Evolutionary conservation across 1,140 invertebrate genomes (phyloP).

Genomic region (Drosophila baimaii): DNA sequence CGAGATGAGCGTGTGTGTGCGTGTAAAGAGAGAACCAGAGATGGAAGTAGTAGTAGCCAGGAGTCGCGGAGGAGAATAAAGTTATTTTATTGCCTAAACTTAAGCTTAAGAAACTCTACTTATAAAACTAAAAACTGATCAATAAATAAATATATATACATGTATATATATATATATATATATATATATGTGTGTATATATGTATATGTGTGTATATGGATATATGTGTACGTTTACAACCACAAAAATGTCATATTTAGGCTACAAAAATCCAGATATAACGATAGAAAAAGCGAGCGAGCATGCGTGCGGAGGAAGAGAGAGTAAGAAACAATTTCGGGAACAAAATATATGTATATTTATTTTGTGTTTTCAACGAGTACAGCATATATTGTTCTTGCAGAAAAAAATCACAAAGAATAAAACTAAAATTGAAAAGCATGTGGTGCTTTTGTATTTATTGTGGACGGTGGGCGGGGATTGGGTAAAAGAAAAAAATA

Average conservation of each 20-base stretch:
- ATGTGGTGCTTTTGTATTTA: not conserved
- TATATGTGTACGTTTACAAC: constrained; percentile 62
- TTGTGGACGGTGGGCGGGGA: not conserved
- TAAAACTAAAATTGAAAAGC: constrained; percentile 50
- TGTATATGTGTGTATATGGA: constrained; percentile 40
- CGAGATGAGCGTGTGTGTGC: not conserved
- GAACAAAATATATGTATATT: constrained; percentile 79
- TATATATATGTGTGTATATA: constrained; percentile 27
- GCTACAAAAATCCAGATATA: constrained; percentile 69
- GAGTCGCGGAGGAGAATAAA: constrained; percentile 41
- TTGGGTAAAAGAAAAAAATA: too few relatives aligned
- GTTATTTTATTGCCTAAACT: constrained; percentile 71
- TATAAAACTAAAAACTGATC: constrained; percentile 54
- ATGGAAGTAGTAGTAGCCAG: constrained; percentile 12
- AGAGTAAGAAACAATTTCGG: constrained; percentile 70
- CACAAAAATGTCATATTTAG: constrained; percentile 74
- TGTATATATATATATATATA: too few relatives aligned
- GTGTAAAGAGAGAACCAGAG: constrained; percentile 17
- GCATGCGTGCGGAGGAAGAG: constrained; percentile 4
- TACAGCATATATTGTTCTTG: constrained; percentile 59
- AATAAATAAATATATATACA: constrained; percentile 61
- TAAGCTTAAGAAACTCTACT: constrained; percentile 63
- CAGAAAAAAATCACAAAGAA: constrained; percentile 48
- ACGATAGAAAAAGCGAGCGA: constrained; percentile 29
- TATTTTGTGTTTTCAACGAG: constrained; percentile 73